phyloP scores from a whole-genome alignment of 1,140 invertebrate genomes.

The Cylas formicarius region DNA sequence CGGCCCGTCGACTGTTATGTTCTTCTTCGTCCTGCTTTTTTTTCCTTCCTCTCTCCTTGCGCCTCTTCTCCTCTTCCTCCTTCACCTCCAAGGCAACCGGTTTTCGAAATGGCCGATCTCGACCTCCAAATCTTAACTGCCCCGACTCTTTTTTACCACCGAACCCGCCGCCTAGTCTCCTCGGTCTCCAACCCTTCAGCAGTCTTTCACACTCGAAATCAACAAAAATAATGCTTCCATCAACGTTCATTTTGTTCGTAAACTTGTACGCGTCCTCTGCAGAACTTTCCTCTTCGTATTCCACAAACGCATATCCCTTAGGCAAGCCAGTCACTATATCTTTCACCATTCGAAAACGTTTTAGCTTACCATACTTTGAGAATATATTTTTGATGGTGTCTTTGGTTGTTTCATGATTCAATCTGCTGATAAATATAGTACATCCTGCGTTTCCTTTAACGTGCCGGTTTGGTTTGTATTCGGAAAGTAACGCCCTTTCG shows the following conservation, averaged over 20 bases:
- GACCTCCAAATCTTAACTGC: slow-evolving; percentile 79
- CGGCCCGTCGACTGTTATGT: background rate
- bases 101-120: slow-evolving; percentile 64
- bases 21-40: slow-evolving; percentile 7
- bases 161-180: slow-evolving; percentile 79
- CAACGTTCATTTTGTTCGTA: slow-evolving; percentile 49
- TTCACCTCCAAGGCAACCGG: slow-evolving; percentile 46
- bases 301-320: slow-evolving; percentile 79
- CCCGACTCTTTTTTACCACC: slow-evolving; percentile 83
- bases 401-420: slow-evolving; percentile 64
- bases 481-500: slow-evolving; percentile 60
- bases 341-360: slow-evolving; percentile 60
- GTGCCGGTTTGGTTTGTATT: slow-evolving; percentile 60
- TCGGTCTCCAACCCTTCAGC: slow-evolving; percentile 73
- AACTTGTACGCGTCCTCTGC: slow-evolving; percentile 55
- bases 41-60: slow-evolving; percentile 6
- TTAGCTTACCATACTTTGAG: slow-evolving; percentile 58
- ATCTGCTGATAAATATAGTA: slow-evolving; percentile 73
- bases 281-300: slow-evolving; percentile 58
- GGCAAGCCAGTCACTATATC: slow-evolving; percentile 70
- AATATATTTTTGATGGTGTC: slow-evolving; percentile 55
- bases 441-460: slow-evolving; percentile 55
- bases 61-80: slow-evolving; percentile 23
- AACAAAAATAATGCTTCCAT: slow-evolving; percentile 58
- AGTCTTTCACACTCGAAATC: slow-evolving; percentile 57